phyloP scores from a whole-genome alignment of 2,113 vertebrate species.

The Hystrix cristata region DNA sequence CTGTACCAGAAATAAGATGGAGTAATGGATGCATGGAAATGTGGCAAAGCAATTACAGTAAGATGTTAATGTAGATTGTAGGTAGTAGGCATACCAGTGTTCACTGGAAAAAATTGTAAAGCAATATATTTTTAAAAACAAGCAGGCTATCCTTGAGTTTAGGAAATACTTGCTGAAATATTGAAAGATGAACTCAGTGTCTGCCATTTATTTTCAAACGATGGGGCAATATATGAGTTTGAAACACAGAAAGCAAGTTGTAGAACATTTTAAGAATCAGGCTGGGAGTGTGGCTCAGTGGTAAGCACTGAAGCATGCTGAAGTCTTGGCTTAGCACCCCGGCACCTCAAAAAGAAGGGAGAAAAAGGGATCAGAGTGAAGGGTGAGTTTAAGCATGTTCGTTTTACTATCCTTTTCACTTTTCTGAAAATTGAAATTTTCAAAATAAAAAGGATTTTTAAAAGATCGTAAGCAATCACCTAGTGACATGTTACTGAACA shows the following conservation, averaged over 20 bases:
- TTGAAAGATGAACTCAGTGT: neutral
- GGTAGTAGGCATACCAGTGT: neutral
- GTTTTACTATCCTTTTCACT: neutral
- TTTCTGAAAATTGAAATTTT: slow-evolving; percentile 10
- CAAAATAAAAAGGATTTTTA: neutral
- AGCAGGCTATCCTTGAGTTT: neutral
- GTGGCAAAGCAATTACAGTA: neutral
- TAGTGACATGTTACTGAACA: neutral
- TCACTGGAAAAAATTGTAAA: neutral
- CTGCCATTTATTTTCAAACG: slow-evolving; percentile 12
- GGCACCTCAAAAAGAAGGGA: neutral
- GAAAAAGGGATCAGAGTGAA: neutral
- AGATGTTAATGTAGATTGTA: neutral
- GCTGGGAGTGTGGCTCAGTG: neutral
- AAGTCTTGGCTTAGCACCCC: neutral
- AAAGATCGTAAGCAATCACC: neutral
- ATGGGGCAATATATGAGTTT: neutral
- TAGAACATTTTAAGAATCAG: neutral
- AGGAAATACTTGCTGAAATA: neutral
- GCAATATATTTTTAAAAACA: neutral
- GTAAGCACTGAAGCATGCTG: neutral
- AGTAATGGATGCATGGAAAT: neutral
- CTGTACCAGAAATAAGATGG: neutral
- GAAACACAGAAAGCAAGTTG: slow-evolving; percentile 24
- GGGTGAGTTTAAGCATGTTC: neutral